A percentile compares a stretch with the other conserved stretches of the same genome.
phyloP scores from a whole-genome alignment of 2,797 vertebrate genomes.

The Rousettus madagascariensis region DNA sequence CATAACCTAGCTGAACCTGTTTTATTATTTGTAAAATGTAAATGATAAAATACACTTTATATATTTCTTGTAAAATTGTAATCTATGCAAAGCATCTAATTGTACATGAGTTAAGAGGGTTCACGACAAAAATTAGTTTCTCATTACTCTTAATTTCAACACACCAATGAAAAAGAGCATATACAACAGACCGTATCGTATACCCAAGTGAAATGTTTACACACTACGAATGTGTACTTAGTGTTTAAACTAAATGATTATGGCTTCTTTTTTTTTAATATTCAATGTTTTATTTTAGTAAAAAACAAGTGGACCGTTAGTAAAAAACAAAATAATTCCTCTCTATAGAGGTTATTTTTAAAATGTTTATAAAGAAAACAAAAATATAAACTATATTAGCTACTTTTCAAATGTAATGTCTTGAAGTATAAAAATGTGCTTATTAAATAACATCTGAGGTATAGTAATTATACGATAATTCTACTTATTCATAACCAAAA shows the following conservation, averaged over 20 bases:
- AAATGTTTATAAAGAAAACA: background rate
- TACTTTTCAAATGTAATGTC: background rate
- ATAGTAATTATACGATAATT: background rate
- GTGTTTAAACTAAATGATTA: background rate
- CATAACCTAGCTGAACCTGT: background rate
- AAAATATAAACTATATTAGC: background rate
- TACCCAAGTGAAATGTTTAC: background rate
- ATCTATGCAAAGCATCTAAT: background rate
- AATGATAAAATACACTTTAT: background rate
- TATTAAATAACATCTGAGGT: background rate
- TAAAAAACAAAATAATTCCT: background rate
- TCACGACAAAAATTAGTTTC: background rate
- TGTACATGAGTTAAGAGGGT: background rate
- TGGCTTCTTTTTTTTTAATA: background rate
- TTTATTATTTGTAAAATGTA: background rate
- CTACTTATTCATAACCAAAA: background rate
- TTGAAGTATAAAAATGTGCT: background rate
- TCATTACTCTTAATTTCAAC: background rate
- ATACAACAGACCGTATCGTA: background rate
- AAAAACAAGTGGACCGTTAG: background rate
- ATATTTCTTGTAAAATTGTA: background rate
- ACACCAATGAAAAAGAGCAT: background rate
- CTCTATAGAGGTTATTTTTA: background rate
- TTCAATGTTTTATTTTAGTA: background rate
- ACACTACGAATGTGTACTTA: background rate